Evolutionary conservation across 1,140 invertebrate genomes (phyloP).

Genomic region (Atta colombica): DNA sequence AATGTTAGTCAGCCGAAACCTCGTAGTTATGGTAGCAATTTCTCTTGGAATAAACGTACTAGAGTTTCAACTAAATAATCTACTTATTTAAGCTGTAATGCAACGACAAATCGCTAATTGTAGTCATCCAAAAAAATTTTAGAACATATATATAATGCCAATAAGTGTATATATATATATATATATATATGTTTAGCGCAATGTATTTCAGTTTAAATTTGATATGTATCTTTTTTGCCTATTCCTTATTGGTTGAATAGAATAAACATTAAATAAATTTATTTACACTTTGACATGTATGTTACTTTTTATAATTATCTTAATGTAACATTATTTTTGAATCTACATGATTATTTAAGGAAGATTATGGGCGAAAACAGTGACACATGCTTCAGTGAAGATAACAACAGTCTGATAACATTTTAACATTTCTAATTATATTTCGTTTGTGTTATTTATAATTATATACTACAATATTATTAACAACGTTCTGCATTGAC

Average conservation of each 20-base stretch:
- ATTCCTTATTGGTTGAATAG: too few relatives aligned
- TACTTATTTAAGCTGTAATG: not conserved
- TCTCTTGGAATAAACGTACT: constrained; percentile 98
- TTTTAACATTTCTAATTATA: constrained; percentile 60
- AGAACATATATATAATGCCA: constrained; percentile 78
- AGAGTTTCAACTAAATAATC: constrained; percentile 97
- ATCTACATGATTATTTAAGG: too few relatives aligned
- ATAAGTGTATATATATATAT: constrained; percentile 51
- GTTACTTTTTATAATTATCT: too few relatives aligned
- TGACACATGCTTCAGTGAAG: constrained; percentile 27
- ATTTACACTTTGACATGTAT: too few relatives aligned
- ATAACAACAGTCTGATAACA: constrained; percentile 29
- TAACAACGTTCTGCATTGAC: constrained; percentile 60
- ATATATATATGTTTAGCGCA: too few relatives aligned
- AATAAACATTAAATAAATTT: too few relatives aligned
- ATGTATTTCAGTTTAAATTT: too few relatives aligned
- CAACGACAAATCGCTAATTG: not conserved
- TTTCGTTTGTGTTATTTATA: constrained; percentile 54
- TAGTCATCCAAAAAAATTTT: constrained; percentile 12
- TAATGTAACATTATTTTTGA: too few relatives aligned
- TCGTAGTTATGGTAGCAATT: constrained; percentile 98
- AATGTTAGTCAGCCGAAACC: constrained; percentile 88
- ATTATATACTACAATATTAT: constrained; percentile 60
- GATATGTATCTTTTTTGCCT: too few relatives aligned
- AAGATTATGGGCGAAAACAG: not conserved